Evolutionary conservation across 2,888 invertebrate genomes (phyloP).

Genomic region (Epiblema foenella): DNA sequence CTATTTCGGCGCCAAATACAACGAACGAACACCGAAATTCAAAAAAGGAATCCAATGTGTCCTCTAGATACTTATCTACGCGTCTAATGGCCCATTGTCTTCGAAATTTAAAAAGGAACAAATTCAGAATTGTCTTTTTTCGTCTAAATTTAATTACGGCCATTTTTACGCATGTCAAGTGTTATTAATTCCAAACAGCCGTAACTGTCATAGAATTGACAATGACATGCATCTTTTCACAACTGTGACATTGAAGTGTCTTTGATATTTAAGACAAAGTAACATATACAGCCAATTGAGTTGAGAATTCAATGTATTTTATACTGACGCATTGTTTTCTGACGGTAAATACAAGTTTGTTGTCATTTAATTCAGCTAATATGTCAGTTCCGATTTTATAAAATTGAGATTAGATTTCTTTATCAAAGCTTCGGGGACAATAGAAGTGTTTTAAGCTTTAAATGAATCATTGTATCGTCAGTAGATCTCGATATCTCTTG

Average conservation of each 20-base stretch:
- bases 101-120: constrained; percentile 53
- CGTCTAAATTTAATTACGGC: constrained; percentile 75
- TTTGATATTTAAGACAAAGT: constrained; percentile 18
- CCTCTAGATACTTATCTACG: constrained; percentile 77
- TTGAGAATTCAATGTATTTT: neutral
- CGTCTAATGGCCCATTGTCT: constrained; percentile 81
- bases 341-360: constrained; percentile 5
- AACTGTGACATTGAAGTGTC: constrained; percentile 1
- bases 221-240: neutral
- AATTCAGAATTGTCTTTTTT: constrained; percentile 66
- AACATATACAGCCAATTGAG: neutral
- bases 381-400: constrained; percentile 22
- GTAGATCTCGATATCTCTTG: neutral
- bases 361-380: constrained; percentile 13
- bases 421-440: constrained; percentile 27
- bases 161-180: constrained; percentile 79
- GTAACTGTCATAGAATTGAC: constrained; percentile 1
- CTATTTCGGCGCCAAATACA: constrained; percentile 46
- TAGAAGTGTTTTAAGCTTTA: constrained; percentile 11
- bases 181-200: constrained; percentile 22
- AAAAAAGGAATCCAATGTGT: constrained; percentile 68
- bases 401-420: constrained; percentile 33
- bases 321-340: neutral
- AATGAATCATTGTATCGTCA: neutral
- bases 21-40: constrained; percentile 57